Base-by-base conservation (phyloP, 2,797 vertebrate species). In the Acanthurus leucopareius region DNA sequence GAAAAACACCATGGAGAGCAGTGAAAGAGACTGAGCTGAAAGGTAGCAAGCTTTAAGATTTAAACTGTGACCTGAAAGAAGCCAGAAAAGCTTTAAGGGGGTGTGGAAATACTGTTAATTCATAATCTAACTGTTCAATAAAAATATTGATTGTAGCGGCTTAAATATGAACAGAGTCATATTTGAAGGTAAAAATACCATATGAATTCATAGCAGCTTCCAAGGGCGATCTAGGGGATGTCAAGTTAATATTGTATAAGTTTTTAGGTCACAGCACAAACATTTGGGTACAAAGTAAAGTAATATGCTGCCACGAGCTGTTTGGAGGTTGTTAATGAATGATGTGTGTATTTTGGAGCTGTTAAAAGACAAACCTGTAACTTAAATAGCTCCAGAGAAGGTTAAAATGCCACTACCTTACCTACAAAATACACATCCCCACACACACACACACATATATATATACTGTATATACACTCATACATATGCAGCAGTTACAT, bases 401-500 rank as follows among this genome's bases (percentile, higher is more conserved):
- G 13, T 60, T 28, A 10, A 59, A 57, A 53, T 45, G 14, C 10
- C 32, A 35, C 28, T 38, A 13, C 20, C 28, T 14, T 2, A 2
- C 16, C 15, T 20, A 20, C 17, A 20, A 15, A 49, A 54, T 51
- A 61, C 59, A 69, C 73, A 22, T 73, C 74, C 38, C 57, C 32
- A 35, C 65, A 65, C 25, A n/a, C n/a, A n/a, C n/a, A n/a, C n/a
- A n/a, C n/a, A n/a, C n/a, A n/a, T n/a, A n/a, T n/a, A n/a, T n/a
- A n/a, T n/a, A n/a, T n/a, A n/a, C 28, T 14, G 64, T 51, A 40
- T 45, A 52, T 56, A 72, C 70, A 65, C 56, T 77, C 3, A 72
- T 28, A 44, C 64, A 54, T 48, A 74, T 75, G 61, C 69, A 52
- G 69, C 8, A 73, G 65, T 75, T 72, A 38, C 56, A 72, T 69